phyloP scores from a whole-genome alignment of 2,113 vertebrate genomes.

The Leptocoma aspasia region DNA sequence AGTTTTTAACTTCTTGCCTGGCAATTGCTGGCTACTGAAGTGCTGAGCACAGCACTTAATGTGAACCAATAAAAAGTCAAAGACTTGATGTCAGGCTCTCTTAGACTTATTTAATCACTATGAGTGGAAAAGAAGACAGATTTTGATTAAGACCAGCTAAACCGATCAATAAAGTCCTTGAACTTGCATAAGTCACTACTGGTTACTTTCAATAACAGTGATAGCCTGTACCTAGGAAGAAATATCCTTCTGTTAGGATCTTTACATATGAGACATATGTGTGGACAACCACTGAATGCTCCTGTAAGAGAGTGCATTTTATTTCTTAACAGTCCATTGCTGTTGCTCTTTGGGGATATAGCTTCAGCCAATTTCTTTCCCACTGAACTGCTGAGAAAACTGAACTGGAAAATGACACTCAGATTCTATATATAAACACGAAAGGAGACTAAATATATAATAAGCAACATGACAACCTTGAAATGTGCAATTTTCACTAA shows the following conservation, averaged over 20 bases:
- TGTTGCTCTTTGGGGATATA: not conserved
- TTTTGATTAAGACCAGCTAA: constrained; percentile 86
- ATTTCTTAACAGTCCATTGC: not conserved
- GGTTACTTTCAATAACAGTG: constrained; percentile 74
- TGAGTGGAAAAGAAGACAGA: constrained; percentile 81
- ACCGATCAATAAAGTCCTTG: constrained; percentile 89
- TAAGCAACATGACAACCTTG: not conserved
- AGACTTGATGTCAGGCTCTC: constrained; percentile 73
- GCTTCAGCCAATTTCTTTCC: not conserved
- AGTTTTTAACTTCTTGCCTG: constrained; percentile 34
- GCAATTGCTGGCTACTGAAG: constrained; percentile 44
- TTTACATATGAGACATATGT: not conserved
- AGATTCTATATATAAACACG: not conserved
- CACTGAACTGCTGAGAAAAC: not conserved
- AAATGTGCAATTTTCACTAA: constrained; percentile 18
- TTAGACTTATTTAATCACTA: constrained; percentile 87
- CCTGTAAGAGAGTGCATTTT: not conserved
- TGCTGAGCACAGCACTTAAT: constrained; percentile 71
- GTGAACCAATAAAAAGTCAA: constrained; percentile 71
- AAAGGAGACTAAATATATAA: not conserved
- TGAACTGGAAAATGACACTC: not conserved
- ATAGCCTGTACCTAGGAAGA: constrained; percentile 64
- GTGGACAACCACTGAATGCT: not conserved
- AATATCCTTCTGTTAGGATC: constrained; percentile 31
- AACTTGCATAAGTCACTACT: constrained; percentile 84